These are phyloP conservation scores for Corythoichthys intestinalis DNA, from an alignment of 2,113 vertebrate species.

Conservation along the genomic window DNA sequence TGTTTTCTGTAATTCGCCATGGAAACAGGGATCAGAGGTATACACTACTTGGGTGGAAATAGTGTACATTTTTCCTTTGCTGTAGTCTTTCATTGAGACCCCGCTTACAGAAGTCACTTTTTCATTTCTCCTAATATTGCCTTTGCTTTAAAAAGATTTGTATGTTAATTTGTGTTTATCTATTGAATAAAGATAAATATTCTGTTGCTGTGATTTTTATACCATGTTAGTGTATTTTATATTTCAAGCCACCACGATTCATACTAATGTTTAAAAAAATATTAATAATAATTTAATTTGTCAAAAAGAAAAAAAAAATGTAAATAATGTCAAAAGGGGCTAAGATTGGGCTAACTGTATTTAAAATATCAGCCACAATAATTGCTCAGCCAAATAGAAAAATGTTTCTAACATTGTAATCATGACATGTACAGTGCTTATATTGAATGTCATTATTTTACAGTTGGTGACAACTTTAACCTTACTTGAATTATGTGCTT, in stretches of 20 bases:
- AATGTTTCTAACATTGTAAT: no score
- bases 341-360: neutral
- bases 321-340: neutral
- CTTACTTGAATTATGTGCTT: no score
- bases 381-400: no score
- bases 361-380: no score
- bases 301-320: neutral
- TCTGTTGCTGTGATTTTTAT: neutral
- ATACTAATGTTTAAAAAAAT: no score
- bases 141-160: neutral
- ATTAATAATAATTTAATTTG: no score
- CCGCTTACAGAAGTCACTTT: neutral
- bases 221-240: neutral
- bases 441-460: no score
- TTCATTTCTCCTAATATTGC: neutral
- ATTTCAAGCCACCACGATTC: neutral
- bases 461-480: no score
- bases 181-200: neutral
- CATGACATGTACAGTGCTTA: no score
- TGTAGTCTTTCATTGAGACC: neutral
- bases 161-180: neutral
- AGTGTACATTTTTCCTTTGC: neutral
- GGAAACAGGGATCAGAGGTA: neutral
- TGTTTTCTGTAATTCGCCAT: neutral
- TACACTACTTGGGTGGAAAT: neutral